Base-by-base conservation (phyloP, 2,888 invertebrate species). In the Alloplasta piceator region DNA sequence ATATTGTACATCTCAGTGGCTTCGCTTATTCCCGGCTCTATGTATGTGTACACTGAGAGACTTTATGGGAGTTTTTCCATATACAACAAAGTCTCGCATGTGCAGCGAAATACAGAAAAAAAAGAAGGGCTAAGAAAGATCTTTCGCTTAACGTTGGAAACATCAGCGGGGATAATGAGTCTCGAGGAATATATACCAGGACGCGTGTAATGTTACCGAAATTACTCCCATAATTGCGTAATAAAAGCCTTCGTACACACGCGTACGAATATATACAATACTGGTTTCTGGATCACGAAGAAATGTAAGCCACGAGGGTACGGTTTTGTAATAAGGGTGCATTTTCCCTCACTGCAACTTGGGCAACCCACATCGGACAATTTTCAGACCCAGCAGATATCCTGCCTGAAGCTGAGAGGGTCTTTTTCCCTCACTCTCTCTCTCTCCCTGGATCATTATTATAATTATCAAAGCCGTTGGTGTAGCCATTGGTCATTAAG, bases 211-310 rank as follows among this genome's bases (percentile, higher is more conserved):
- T 85, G 86, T 86, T 87, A 82, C 85, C 87, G 82, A 89, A 91
- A 91, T 91, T 88, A 86, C 90, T 85, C 83, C 80, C 78, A 87
- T 91, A 91, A 91, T 90, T 90, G 86, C 88, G 86, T 90, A 91
- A 91, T 90, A 88, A 26, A 26, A 90, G 90, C 83, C 87, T 86
- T 79, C 87, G 84, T 80, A 83, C 84, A 64, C 71, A 66, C 48
- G 56, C 63, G 48, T 48, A 50, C n/a, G n/a, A 26, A 26, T 26
- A 26, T 26, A 26, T 26, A 26, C 26, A 26, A 26, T 26, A 26
- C 26, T 26, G 26, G 26, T 26, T 26, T 26, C 26, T 26, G 26
- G 26, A 26, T 66, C 50, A 41, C 70, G 67, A 75, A 75, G 75
- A 75, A 82, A 68, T 68, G 26, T 26, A 38, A 78, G 66, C 81